phyloP scores from a whole-genome alignment of 2,888 invertebrate genomes.

The Synanthedon formicaeformis region DNA sequence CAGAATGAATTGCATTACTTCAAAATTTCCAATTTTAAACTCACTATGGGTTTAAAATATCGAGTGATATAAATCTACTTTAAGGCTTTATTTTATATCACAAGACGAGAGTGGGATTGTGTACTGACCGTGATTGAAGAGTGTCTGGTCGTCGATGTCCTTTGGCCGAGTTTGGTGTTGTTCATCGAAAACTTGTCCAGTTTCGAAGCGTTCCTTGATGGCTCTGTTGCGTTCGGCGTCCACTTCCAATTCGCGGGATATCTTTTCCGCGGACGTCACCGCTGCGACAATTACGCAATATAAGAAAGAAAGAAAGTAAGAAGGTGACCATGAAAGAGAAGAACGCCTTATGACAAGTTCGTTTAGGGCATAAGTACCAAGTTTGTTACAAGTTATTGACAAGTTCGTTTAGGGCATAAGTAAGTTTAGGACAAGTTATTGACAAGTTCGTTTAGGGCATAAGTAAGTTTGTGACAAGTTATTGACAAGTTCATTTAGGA shows the following conservation, averaged over 20 bases:
- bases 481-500: too few relatives aligned
- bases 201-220: conserved; percentile 85
- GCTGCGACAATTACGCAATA: conserved; percentile 21
- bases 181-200: conserved; percentile 78
- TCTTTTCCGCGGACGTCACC: conserved; percentile 67
- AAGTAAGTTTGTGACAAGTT: too few relatives aligned
- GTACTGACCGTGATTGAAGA: conserved; percentile 81
- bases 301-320: too few relatives aligned
- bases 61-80: not conserved
- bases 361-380: too few relatives aligned
- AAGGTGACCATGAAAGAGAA: too few relatives aligned
- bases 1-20: too few relatives aligned
- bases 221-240: conserved; percentile 72
- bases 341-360: too few relatives aligned
- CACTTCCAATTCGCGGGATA: conserved; percentile 65
- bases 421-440: too few relatives aligned
- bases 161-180: conserved; percentile 62
- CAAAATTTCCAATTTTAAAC: too few relatives aligned
- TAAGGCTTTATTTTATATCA: not conserved
- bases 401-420: too few relatives aligned
- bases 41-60: not conserved
- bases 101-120: not conserved
- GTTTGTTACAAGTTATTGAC: too few relatives aligned
- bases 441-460: too few relatives aligned
- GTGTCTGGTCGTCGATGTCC: conserved; percentile 78